These are phyloP conservation scores for Anas platyrhynchos DNA, from an alignment of 2,113 vertebrate species.

Conservation along the genomic window DNA sequence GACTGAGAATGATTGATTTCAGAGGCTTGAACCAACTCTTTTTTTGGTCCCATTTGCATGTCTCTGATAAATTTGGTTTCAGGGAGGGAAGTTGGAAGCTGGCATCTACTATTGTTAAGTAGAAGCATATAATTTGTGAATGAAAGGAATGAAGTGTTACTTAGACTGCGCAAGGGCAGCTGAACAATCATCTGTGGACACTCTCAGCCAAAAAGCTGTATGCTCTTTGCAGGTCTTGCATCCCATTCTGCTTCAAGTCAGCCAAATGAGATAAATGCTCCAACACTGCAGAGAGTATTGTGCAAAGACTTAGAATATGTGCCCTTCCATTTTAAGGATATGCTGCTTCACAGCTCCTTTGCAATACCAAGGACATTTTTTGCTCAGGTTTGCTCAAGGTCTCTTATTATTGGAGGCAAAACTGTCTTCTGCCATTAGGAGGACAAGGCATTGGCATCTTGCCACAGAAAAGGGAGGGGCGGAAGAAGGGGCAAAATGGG, in stretches of 20 bases:
- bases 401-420: background rate
- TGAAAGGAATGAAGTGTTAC: background rate
- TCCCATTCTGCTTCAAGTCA: background rate
- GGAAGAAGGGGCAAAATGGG: background rate
- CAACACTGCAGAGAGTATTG: background rate
- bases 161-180: background rate
- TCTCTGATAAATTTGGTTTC: background rate
- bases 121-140: background rate
- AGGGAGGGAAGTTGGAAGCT: background rate
- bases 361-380: background rate
- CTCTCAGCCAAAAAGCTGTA: background rate
- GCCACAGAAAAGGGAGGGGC: background rate
- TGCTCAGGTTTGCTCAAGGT: background rate
- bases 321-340: background rate
- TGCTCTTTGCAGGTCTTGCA: background rate
- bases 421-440: background rate
- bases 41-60: background rate
- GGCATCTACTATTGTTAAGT: background rate
- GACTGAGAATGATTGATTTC: background rate
- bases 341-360: background rate
- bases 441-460: fast-evolving
- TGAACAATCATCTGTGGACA: background rate
- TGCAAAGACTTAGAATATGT: background rate
- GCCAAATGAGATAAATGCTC: background rate
- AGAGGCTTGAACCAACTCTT: background rate